A percentile compares a stretch with the other conserved stretches of the same genome.
These are phyloP conservation scores for Schizotus pectinicornis DNA, from an alignment of 2,888 invertebrate genomes.

Conservation along the genomic window DNA sequence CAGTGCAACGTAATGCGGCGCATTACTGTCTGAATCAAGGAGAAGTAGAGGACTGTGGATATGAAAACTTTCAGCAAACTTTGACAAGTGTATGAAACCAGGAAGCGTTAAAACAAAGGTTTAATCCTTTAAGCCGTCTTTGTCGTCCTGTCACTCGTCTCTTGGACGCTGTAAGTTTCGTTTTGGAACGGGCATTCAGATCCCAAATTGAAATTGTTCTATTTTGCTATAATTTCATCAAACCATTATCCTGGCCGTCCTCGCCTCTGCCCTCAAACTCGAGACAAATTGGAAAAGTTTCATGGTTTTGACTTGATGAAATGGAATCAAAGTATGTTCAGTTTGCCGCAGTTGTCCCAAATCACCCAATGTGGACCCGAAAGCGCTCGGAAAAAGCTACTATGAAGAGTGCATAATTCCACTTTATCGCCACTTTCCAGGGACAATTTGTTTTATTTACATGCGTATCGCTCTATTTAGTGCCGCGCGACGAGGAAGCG, in stretches of 20 bases:
- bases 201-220: slow-evolving; percentile 33
- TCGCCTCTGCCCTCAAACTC: slow-evolving; percentile 11
- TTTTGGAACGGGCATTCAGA: slow-evolving; percentile 25
- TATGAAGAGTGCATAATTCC: background rate
- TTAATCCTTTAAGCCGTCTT: slow-evolving; percentile 34
- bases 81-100: slow-evolving; percentile 35
- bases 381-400: too few relatives aligned
- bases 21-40: slow-evolving; percentile 6
- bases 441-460: slow-evolving; percentile 17
- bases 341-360: slow-evolving; percentile 11
- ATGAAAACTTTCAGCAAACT: slow-evolving; percentile 25
- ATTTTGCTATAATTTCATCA: slow-evolving; percentile 35
- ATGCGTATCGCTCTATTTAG: slow-evolving; percentile 7
- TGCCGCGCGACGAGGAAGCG: slow-evolving; percentile 9
- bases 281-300: slow-evolving; percentile 36
- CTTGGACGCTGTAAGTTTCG: slow-evolving; percentile 15
- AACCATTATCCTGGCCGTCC: slow-evolving; percentile 12
- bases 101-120: slow-evolving; percentile 35
- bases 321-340: slow-evolving; percentile 30
- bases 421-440: slow-evolving; percentile 7
- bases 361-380: background rate
- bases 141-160: slow-evolving; percentile 30
- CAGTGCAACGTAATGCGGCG: slow-evolving; percentile 9
- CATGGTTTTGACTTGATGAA: slow-evolving; percentile 32
- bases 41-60: slow-evolving; percentile 16